phyloP scores from a whole-genome alignment of 2,797 vertebrate species.

The Crocodylus rhombifer region DNA sequence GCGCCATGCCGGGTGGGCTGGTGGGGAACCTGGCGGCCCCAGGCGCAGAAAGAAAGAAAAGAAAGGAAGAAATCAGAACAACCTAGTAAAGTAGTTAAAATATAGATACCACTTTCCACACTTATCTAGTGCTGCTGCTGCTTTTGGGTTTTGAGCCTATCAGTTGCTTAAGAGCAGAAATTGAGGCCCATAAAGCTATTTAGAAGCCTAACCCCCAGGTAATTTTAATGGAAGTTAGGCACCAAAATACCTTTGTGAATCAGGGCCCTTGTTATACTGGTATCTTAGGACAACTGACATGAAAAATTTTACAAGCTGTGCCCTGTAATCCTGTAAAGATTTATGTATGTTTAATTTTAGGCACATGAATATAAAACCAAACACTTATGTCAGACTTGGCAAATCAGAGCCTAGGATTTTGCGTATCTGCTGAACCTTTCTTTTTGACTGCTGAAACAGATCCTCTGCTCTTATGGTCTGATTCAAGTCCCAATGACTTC shows the following conservation, averaged over 20 bases:
- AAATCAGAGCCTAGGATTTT: neutral
- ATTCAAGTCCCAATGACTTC: conserved; percentile 8
- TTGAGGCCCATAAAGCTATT: neutral
- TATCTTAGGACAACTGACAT: neutral
- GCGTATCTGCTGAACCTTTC: neutral
- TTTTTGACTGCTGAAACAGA: neutral
- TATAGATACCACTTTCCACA: no score
- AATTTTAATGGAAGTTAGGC: no score
- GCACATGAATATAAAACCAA: accelerated
- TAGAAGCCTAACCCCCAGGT: no score
- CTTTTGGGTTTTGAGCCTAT: neutral
- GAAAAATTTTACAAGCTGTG: neutral
- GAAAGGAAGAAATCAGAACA: neutral
- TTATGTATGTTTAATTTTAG: neutral
- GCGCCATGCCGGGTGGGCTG: no score
- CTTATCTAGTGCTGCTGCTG: neutral
- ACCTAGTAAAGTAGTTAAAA: no score
- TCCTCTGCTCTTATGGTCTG: neutral
- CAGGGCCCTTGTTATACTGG: neutral
- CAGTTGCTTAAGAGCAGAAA: neutral
- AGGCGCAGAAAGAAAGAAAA: no score
- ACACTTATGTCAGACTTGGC: accelerated
- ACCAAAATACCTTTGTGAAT: neutral
- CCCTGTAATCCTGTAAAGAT: neutral
- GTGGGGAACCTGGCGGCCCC: no score